Base-by-base conservation (phyloP, 2,797 vertebrate species). In the Tokudaia tokunoshimensis region DNA sequence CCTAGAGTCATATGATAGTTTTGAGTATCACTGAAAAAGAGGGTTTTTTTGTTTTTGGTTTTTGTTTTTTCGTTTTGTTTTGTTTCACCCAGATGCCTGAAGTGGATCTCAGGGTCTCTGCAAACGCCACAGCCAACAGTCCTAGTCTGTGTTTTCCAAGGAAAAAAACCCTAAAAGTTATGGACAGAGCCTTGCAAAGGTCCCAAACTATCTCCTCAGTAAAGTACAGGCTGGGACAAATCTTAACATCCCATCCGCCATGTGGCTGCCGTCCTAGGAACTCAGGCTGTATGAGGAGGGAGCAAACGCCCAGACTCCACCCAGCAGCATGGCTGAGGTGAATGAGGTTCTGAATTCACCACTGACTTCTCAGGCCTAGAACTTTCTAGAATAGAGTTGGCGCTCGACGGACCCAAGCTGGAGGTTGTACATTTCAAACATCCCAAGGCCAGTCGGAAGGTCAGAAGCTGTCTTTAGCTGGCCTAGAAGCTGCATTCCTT, bases 381-480 rank as follows among this genome's bases (percentile, higher is more conserved):
- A 95, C 84, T 74, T 94, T 87, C 90, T 80, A 78, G 80, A 80
- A 92, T 31, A 89, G 34, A 50, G 57, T 1, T 44, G 41, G 59
- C 81, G 80, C 19, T 89, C 90, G 37, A 0, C 89, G 70, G 90
- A 78, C 31, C 72, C 1, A 63, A 81, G 85, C 78, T 19, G 55
- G 65, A 90, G 87, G 80, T 47, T 24, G 44, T 65, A 59, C 80
- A 59, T 88, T 65, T 87, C 76, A 50, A n/a, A 29, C 6, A 41
- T 72, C 78, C 89, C 61, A 37, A 87, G 84, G 76, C 87, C 17
- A 6, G 72, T 57, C 59, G 17, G 52, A 57, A 90, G 90, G 94
- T 75, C 95, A 91, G 81, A 79, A 47, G 63, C 89, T 95, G 75
- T 89, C 89, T 81, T 87, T 57, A 83, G 47, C 72, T 70, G 72